Percentiles rank a stretch among this genome's conserved stretches.
These are phyloP conservation scores for Caenorhabditis inopinata DNA, from an alignment of 1,140 invertebrate genomes.

Conservation along the genomic window DNA sequence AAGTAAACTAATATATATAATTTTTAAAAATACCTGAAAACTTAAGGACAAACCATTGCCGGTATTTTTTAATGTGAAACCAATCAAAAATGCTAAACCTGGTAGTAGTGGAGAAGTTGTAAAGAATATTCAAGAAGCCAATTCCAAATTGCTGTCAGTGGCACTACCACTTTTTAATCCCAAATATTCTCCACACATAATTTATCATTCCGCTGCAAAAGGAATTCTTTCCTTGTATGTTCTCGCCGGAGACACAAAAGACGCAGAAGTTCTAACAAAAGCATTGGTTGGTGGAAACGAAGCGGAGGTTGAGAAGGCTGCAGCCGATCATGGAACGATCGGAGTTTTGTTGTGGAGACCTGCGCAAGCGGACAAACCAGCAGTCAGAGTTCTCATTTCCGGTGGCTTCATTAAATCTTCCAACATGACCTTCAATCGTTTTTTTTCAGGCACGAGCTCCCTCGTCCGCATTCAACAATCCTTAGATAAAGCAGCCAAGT, in stretches of 20 bases:
- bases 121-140: neutral
- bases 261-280: neutral
- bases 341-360: constrained; percentile 10
- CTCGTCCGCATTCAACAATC: neutral
- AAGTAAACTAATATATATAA: neutral
- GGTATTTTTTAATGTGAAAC: neutral
- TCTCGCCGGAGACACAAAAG: neutral
- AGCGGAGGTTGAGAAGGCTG: neutral
- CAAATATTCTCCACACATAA: neutral
- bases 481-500: neutral
- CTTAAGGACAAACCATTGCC: neutral
- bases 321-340: neutral
- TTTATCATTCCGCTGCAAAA: neutral
- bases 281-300: neutral
- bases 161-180: neutral
- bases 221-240: neutral
- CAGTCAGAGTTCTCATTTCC: neutral
- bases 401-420: no score
- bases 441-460: neutral
- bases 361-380: neutral
- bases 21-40: neutral
- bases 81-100: neutral
- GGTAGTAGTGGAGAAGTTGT: constrained; percentile 3
- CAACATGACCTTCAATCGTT: no score
- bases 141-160: neutral